Base-by-base conservation (phyloP, 2,888 invertebrate species). In the Nysson spinosus region DNA sequence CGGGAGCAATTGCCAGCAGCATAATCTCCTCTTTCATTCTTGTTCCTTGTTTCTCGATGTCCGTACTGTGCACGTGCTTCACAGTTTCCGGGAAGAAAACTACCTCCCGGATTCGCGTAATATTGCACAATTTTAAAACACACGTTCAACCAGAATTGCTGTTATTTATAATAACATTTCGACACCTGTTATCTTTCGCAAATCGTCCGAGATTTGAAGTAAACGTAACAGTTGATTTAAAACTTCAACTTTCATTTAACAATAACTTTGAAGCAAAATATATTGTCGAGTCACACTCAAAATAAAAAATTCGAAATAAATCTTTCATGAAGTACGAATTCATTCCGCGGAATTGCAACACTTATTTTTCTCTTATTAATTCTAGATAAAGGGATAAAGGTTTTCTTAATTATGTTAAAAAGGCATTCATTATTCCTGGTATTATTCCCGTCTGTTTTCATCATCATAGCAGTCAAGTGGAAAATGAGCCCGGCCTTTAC, bases 1-100 rank as follows among this genome's bases (percentile, higher is more conserved):
- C 63, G 50, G 35, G 28, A 20, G 16, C 50, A 35, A 63, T 63
- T 51, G 60, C 52, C 54, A 47, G 39, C 58, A 46, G 47, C 52
- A 52, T 52, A 52, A 64, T 58, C 52, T 58, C 26, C 28, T 37
- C 32, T 30, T 52, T 37, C 26, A 6, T 32, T 32, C 37, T 43
- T 49, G 47, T 58, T 54, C 47, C 51, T 52, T 47, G 47, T 20
- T 58, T 58, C 50, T n/a, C 28, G 39, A 54, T 52, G 52, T 60
- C 47, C 42, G 30, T 30, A 43, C 58, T 34, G 28, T 28, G 54
- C 52, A 47, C 58, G 42, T 46, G 57, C 52, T 14, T 16, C 26
- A 19, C 6, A 14, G 1, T 14, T 16, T 30, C 12, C 30, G 20
- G 54, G 24, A 28, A 47, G 30, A 22, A 40, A 39, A 42, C 17